A percentile compares a stretch with the other conserved stretches of the same genome.
These are phyloP conservation scores for Cacajao melanocephalus DNA, from an alignment of 2,797 vertebrate species.

Conservation along the genomic window DNA sequence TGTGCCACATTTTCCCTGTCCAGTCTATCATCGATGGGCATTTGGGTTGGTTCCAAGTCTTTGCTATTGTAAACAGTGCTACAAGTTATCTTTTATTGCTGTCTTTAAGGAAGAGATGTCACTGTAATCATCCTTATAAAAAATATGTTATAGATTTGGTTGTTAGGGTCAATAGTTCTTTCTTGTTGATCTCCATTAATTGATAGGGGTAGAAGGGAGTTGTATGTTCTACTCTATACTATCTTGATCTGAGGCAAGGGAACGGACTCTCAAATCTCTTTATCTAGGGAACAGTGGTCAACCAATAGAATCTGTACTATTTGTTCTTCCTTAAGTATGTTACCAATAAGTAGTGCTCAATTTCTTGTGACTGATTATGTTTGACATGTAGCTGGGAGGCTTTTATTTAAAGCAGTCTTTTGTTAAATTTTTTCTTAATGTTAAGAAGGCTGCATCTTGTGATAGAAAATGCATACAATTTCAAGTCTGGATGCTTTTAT, in stretches of 20 bases:
- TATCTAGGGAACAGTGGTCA: neutral
- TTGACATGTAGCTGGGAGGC: neutral
- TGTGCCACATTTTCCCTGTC: too few species aligned
- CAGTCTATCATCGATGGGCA: too few species aligned
- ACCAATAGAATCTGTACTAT: neutral
- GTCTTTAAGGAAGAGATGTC: neutral
- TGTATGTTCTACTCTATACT: neutral
- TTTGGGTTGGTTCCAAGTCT: too few species aligned
- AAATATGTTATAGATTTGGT: neutral
- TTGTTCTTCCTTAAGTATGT: neutral
- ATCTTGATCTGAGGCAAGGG: neutral
- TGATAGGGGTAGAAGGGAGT: neutral
- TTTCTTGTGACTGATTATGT: neutral
- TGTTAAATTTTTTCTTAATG: neutral
- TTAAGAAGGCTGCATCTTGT: neutral
- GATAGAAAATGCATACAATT: neutral
- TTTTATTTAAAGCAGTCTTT: slow-evolving; percentile 16
- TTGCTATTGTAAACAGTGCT: too few species aligned
- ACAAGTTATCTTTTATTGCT: neutral
- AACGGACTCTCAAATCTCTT: neutral
- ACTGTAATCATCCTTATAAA: neutral
- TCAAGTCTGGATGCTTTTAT: neutral
- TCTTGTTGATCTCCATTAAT: neutral
- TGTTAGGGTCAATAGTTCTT: neutral
- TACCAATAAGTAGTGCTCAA: neutral